A percentile compares a stretch with the other conserved stretches of the same genome.
These are phyloP conservation scores for Leguminivora glycinivorella DNA, from an alignment of 1,140 invertebrate species.

Conservation along the genomic window DNA sequence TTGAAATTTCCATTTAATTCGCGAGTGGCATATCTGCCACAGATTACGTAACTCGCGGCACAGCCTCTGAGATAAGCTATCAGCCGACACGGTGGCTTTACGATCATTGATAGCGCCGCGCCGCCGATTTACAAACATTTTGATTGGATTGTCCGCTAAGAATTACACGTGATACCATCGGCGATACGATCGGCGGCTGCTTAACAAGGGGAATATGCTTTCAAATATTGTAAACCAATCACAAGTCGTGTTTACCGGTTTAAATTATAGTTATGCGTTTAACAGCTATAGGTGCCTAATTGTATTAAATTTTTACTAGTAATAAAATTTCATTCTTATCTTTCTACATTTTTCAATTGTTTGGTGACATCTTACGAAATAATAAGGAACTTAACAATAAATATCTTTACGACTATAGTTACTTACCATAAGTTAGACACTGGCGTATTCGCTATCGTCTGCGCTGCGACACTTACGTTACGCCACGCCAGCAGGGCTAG, in stretches of 20 bases:
- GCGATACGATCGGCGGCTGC: constrained; percentile 11
- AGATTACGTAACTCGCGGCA: not conserved
- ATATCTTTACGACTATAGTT: no score
- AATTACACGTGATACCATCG: constrained; percentile 64
- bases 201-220: not conserved
- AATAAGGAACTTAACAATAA: not conserved
- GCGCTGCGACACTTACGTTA: no score
- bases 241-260: not conserved
- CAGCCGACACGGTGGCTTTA: constrained; percentile 52
- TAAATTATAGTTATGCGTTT: not conserved
- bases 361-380: no score
- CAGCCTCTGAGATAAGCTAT: constrained; percentile 52
- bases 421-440: no score
- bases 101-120: constrained; percentile 50
- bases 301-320: not conserved
- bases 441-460: no score
- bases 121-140: constrained; percentile 68
- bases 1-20: not conserved
- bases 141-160: constrained; percentile 61
- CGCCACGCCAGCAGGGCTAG: no score
- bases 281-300: not conserved
- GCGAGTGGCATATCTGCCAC: not conserved
- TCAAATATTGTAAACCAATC: constrained; percentile 9
- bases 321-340: not conserved
- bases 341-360: not conserved